These are phyloP conservation scores for Drosophila yakuba DNA, from an alignment of 1,140 invertebrate genomes.

Conservation along the genomic window DNA sequence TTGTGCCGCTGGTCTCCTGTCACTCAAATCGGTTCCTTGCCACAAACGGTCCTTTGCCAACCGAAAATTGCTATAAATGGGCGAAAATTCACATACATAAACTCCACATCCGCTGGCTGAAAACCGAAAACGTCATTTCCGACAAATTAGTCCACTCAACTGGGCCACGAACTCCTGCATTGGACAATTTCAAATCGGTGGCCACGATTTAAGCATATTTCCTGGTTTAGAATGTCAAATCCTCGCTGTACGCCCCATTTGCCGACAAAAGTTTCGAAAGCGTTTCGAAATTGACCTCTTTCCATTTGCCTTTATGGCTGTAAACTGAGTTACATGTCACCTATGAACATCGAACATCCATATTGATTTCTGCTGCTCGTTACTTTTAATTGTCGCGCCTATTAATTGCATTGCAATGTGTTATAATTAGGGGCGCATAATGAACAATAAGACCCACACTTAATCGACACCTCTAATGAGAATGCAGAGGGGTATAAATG, in stretches of 20 bases:
- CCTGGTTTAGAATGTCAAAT: constrained; percentile 57
- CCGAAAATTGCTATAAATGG: constrained; percentile 27
- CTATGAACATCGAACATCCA: constrained; percentile 24
- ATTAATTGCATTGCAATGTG: constrained; percentile 76
- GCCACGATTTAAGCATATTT: constrained; percentile 74
- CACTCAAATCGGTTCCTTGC: background rate
- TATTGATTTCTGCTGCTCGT: constrained; percentile 52
- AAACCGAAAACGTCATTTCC: constrained; percentile 76
- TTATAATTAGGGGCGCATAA: constrained; percentile 73
- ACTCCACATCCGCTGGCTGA: constrained; percentile 55
- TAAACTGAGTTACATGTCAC: constrained; percentile 6
- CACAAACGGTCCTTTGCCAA: background rate
- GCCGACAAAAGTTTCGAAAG: constrained; percentile 38
- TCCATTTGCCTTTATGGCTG: background rate
- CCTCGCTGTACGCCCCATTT: constrained; percentile 3
- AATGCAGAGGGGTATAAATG: background rate
- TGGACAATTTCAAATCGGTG: constrained; percentile 61
- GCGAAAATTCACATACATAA: constrained; percentile 51
- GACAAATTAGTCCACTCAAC: constrained; percentile 79
- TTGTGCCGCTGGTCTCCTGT: background rate
- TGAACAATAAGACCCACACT: constrained; percentile 2
- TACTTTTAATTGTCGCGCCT: constrained; percentile 68
- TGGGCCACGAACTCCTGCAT: constrained; percentile 51
- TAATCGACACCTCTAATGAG: constrained; percentile 20
- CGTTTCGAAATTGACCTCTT: constrained; percentile 13